phyloP scores from a whole-genome alignment of 2,797 vertebrate genomes.

The Sebastes miniatus region DNA sequence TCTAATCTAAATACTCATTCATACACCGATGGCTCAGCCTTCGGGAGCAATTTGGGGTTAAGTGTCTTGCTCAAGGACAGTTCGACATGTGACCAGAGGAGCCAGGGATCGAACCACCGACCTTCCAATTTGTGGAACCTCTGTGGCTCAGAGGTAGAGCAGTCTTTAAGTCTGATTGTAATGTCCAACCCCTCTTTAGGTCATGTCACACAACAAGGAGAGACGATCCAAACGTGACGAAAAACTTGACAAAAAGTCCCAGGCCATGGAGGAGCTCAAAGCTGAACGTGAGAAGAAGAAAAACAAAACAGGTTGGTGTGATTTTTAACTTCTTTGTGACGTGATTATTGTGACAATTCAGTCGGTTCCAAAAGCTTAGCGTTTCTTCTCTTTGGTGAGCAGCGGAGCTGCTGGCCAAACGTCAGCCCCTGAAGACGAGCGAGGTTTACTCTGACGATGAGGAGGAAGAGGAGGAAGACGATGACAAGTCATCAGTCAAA shows the following conservation, averaged over 20 bases:
- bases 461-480: slow-evolving; percentile 97
- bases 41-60: too few species aligned
- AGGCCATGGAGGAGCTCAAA: slow-evolving; percentile 99
- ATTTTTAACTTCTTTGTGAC: neutral
- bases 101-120: too few species aligned
- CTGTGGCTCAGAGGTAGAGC: too few species aligned
- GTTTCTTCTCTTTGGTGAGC: slow-evolving; percentile 9
- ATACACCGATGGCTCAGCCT: too few species aligned
- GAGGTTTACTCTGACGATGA: slow-evolving; percentile 99
- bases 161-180: neutral
- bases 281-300: slow-evolving; percentile 98
- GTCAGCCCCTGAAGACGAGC: slow-evolving; percentile 96
- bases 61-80: too few species aligned
- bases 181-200: slow-evolving; percentile 71
- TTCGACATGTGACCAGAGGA: too few species aligned
- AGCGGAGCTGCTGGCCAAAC: slow-evolving; percentile 96
- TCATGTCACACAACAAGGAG: slow-evolving; percentile 99
- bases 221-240: slow-evolving; percentile 95
- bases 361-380: neutral
- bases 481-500: slow-evolving; percentile 98
- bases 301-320: slow-evolving; percentile 91
- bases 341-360: neutral
- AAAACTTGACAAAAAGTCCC: slow-evolving; percentile 98
- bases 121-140: too few species aligned
- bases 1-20: too few species aligned